Evolutionary conservation across 2,797 vertebrate genomes (phyloP).

Genomic region (Anabas testudineus): DNA sequence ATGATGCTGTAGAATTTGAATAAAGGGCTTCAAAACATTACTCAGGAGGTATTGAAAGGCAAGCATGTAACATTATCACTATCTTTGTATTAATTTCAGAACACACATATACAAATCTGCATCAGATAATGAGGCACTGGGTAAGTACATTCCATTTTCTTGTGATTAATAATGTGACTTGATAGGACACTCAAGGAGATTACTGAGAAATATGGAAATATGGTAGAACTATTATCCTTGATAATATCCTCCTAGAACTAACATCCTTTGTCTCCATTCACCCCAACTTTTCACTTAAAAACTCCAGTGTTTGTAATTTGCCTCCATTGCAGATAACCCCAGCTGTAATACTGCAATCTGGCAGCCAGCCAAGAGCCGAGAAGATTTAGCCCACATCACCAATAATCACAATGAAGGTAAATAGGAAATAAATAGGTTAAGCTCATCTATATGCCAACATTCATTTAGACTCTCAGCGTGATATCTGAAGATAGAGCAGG

Average conservation of each 20-base stretch:
- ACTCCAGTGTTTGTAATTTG: conserved; percentile 48
- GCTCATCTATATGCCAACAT: conserved; percentile 43
- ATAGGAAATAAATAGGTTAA: conserved; percentile 68
- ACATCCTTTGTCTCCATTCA: conserved; percentile 8
- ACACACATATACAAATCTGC: conserved; percentile 87
- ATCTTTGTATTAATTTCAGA: conserved; percentile 76
- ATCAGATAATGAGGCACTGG: conserved; percentile 89
- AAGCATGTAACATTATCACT: background rate
- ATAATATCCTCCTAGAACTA: too few species aligned
- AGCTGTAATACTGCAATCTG: conserved; percentile 73
- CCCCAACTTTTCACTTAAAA: conserved; percentile 43
- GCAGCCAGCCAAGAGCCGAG: conserved; percentile 83
- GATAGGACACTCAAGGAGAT: background rate
- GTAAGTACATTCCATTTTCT: conserved; percentile 74
- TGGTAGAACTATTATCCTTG: too few species aligned
- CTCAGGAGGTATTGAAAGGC: background rate
- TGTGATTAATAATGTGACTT: background rate
- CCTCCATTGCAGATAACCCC: conserved; percentile 71
- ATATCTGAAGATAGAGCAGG: background rate
- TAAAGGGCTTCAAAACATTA: background rate
- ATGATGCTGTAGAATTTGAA: background rate
- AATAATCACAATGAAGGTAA: conserved; percentile 92
- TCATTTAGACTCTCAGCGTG: conserved; percentile 44
- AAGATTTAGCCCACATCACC: conserved; percentile 84
- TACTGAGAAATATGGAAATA: too few species aligned